Evolutionary conservation across 2,888 invertebrate genomes (phyloP).

Genomic region (Mesorhabditis belari): DNA sequence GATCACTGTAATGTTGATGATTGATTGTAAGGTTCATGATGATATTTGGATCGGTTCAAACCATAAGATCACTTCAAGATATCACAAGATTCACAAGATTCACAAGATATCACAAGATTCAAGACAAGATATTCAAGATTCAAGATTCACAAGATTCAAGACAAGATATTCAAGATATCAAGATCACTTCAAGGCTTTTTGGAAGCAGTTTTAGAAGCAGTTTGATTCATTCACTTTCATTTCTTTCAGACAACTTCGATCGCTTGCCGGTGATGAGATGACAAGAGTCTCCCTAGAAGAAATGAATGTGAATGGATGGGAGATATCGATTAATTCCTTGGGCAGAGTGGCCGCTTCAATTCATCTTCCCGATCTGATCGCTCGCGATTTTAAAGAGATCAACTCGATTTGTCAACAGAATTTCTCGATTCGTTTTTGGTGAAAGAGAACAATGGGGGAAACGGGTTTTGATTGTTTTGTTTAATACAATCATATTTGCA

Average conservation of each 20-base stretch:
- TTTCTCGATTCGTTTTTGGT: background rate
- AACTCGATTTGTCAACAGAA: background rate
- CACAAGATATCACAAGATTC: too few relatives aligned
- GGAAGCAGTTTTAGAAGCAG: background rate
- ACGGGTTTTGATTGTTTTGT: too few relatives aligned
- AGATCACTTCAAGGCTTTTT: background rate
- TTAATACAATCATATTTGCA: too few relatives aligned
- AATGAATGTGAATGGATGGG: background rate
- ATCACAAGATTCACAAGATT: too few relatives aligned
- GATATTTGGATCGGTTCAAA: too few relatives aligned
- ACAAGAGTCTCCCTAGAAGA: slow-evolving; percentile 19
- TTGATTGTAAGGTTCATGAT: too few relatives aligned
- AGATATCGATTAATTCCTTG: background rate
- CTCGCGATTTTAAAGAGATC: background rate
- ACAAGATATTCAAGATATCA: too few relatives aligned
- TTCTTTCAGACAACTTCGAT: slow-evolving; percentile 10
- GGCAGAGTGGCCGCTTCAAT: background rate
- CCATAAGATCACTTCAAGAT: too few relatives aligned
- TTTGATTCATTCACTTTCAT: background rate
- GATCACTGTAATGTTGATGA: too few relatives aligned
- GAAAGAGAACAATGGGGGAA: too few relatives aligned
- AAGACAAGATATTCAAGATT: too few relatives aligned
- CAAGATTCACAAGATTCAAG: too few relatives aligned
- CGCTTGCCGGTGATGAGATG: slow-evolving; percentile 21
- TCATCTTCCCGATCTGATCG: background rate